Evolutionary conservation across 2,888 invertebrate genomes (phyloP).

Genomic region (Drosophila macrospina): DNA sequence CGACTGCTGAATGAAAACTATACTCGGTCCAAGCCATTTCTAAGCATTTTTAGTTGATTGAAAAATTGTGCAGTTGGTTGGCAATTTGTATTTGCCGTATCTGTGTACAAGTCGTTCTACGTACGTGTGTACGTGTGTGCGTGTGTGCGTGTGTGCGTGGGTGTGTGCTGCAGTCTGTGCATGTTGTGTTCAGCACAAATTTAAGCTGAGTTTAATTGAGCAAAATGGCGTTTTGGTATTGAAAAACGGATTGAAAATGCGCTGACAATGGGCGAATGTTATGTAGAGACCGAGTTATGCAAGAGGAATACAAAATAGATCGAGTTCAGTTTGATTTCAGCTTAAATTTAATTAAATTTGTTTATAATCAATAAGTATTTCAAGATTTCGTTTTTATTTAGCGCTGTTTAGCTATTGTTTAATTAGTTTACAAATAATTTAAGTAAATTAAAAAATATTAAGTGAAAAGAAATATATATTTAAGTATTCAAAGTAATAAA

Average conservation of each 20-base stretch:
- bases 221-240: constrained; percentile 45
- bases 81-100: constrained; percentile 52
- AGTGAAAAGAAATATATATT: no score
- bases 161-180: not conserved
- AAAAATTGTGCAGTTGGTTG: constrained; percentile 79
- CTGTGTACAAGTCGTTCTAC: not conserved
- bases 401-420: not conserved
- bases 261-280: constrained; percentile 38
- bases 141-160: constrained; percentile 5
- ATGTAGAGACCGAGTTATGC: not conserved
- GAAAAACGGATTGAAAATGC: constrained; percentile 52
- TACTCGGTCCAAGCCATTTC: constrained; percentile 53
- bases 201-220: constrained; percentile 76
- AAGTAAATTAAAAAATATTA: not conserved
- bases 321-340: not conserved
- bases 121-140: constrained; percentile 6
- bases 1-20: constrained; percentile 55
- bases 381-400: not conserved
- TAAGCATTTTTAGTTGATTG: constrained; percentile 79
- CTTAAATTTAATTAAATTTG: not conserved
- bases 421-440: not conserved
- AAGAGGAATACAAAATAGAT: not conserved
- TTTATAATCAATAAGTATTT: not conserved
- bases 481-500: no score
- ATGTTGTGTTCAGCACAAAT: constrained; percentile 27